Conservation (phyloP, 2,888 invertebrate species). For the Trachelus stipa region DNA sequence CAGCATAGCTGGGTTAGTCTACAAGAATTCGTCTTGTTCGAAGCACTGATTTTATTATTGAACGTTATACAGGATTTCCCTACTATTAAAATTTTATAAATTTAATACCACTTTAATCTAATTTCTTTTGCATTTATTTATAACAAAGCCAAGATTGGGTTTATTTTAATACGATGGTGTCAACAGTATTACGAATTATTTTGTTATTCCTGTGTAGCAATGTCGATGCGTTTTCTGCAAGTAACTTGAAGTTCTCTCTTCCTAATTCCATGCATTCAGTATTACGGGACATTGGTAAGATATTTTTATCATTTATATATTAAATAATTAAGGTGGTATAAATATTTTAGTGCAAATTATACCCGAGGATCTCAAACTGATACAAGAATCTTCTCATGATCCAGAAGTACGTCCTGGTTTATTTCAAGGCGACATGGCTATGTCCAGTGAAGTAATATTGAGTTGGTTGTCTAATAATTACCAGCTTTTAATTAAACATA, state of each 20-base stretch:
- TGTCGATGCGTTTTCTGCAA: constrained; percentile 13
- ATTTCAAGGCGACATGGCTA: constrained; percentile 78
- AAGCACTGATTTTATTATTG: background rate
- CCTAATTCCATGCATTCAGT: constrained; percentile 67
- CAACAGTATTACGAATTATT: background rate
- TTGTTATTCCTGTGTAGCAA: background rate
- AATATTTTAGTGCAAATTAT: constrained; percentile 29
- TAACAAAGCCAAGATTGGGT: background rate
- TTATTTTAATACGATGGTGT: background rate
- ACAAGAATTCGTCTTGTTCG: background rate
- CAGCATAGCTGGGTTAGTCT: background rate
- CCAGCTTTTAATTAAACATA: background rate
- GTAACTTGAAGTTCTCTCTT: constrained; percentile 39
- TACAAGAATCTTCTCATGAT: constrained; percentile 65
- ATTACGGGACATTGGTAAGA: constrained; percentile 67
- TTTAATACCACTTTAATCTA: background rate
- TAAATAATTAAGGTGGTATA: background rate
- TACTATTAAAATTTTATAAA: background rate
- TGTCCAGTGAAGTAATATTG: constrained; percentile 68
- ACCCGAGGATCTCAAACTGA: constrained; percentile 30
- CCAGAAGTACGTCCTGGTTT: constrained; percentile 76
- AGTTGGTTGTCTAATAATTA: background rate
- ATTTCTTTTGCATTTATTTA: background rate
- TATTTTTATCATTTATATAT: constrained; percentile 18
- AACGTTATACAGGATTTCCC: background rate